Percentiles rank a stretch among this genome's conserved stretches.
Evolutionary conservation across 2,113 vertebrate species (phyloP).

Genomic region (Toxotes chatareus): DNA sequence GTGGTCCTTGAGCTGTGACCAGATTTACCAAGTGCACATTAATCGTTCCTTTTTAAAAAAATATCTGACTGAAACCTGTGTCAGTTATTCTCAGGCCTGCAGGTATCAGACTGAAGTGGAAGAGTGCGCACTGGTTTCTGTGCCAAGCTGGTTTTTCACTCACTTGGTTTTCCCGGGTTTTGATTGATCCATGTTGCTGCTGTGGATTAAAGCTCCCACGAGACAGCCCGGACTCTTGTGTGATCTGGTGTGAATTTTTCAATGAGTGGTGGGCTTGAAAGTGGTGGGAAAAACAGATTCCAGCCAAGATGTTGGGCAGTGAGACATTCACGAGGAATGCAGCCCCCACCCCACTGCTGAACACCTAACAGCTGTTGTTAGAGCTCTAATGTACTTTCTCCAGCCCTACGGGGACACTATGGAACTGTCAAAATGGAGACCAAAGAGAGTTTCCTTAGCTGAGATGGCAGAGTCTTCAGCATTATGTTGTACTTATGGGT

Average conservation of each 20-base stretch:
- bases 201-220: constrained; percentile 76
- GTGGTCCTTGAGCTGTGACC: neutral
- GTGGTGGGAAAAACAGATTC: constrained; percentile 89
- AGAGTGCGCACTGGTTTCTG: neutral
- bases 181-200: constrained; percentile 82
- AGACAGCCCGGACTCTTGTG: constrained; percentile 81
- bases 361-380: constrained; percentile 88
- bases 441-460: constrained; percentile 34
- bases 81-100: neutral
- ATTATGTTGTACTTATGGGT: constrained; percentile 11
- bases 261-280: constrained; percentile 84
- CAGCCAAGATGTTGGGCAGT: constrained; percentile 87
- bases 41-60: neutral
- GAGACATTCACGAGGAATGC: constrained; percentile 92
- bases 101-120: neutral
- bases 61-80: neutral
- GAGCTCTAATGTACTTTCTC: constrained; percentile 77
- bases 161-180: constrained; percentile 20
- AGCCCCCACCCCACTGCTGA: constrained; percentile 54
- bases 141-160: constrained; percentile 27
- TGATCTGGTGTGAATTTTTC: constrained; percentile 88
- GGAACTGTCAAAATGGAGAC: constrained; percentile 66
- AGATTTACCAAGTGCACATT: neutral
- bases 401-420: constrained; percentile 52
- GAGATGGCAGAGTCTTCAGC: constrained; percentile 46